Base-by-base conservation (phyloP, 2,797 vertebrate species). In the Pseudomugil gertrudae region DNA sequence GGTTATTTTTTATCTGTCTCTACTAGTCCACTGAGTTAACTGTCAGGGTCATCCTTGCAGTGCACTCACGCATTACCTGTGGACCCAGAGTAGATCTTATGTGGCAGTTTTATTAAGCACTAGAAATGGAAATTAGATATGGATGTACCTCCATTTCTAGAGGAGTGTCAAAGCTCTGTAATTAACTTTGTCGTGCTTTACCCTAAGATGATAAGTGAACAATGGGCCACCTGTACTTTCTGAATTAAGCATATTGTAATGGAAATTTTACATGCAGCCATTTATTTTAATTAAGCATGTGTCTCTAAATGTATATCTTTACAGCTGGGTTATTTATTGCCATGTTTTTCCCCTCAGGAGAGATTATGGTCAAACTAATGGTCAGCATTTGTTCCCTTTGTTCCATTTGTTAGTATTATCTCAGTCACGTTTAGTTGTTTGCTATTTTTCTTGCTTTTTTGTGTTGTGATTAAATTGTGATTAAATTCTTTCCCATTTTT, bases 131-230 rank as follows among this genome's bases (percentile, higher is more conserved):
- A 69, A 50, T 32, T 27, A 33, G 8, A 57, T 56, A 35, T 55
- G 43, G 47, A 64, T 62, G 40, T 45, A 40, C 21, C 19, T 45
- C 10, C 23, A 30, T 27, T 43, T 56, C 43, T 21, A 0, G 4
- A 65, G 13, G 40, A 59, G 17, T 2, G 3, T 26, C 47, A 63
- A 24, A 24, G 52, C 3, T 50, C 43, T 35, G n/a, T 54, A 32
- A 71, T 59, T 33, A 43, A 62, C 51, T 54, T 38, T 33, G 19
- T 58, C 40, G 19, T n/a, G 47, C 33, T 61, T 78, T 66, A 63
- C 59, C 47, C 9, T 52, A 26, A 63, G 45, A 51, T 21, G 35
- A 68, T 68, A 27, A 61, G 47, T 63, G 21, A 43, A 55, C 3
- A 63, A 51, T 36, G n/a, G 23, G 35, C 61, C 35, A 53, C 32